phyloP scores from a whole-genome alignment of 2,113 vertebrate species.

The Hylia prasina region DNA sequence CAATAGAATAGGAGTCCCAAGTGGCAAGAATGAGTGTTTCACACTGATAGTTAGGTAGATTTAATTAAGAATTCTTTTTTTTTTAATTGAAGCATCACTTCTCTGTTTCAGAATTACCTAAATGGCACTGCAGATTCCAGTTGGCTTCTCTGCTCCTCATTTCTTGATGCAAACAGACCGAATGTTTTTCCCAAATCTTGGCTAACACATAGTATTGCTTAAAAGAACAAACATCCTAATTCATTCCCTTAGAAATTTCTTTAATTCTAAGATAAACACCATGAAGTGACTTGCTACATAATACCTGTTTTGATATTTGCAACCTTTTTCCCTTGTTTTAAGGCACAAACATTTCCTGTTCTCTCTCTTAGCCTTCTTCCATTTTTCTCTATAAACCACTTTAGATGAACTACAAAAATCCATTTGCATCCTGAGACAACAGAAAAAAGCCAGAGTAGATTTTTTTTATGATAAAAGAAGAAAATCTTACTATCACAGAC shows the following conservation, averaged over 20 bases:
- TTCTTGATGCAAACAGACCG: background rate
- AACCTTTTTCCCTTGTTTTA: background rate
- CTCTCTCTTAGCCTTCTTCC: background rate
- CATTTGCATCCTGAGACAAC: background rate
- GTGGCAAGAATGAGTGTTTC: background rate
- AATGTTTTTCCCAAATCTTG: background rate
- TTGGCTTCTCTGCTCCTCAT: background rate
- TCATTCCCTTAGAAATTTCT: background rate
- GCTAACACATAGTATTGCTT: background rate
- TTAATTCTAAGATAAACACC: background rate
- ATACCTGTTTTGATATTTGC: background rate
- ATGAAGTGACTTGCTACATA: background rate
- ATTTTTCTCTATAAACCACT: background rate
- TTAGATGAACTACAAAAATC: background rate
- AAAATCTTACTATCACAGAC: background rate
- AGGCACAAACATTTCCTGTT: background rate
- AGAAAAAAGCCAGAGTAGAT: background rate
- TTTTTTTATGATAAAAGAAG: background rate
- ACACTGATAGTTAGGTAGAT: background rate
- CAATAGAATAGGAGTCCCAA: background rate
- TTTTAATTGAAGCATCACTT: background rate
- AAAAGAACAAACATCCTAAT: background rate
- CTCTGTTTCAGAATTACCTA: background rate
- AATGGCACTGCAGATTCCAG: background rate
- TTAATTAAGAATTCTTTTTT: slow-evolving; percentile 5